Conservation (phyloP, 2,797 vertebrate genomes). For the Ctenosaura bakeri region DNA sequence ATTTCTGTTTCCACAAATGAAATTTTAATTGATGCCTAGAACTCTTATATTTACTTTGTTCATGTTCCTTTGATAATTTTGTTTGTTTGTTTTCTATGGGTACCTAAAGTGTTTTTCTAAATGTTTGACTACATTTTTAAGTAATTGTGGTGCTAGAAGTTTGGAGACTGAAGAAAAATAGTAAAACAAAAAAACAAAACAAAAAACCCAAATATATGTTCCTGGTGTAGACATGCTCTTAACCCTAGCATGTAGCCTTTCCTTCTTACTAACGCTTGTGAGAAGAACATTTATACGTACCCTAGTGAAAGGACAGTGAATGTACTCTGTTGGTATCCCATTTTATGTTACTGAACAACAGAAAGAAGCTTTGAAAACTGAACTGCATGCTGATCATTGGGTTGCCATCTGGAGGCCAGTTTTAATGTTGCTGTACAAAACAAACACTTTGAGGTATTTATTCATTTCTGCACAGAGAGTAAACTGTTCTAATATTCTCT, state of each 20-base stretch:
- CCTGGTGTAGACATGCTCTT: not conserved
- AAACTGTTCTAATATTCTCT: slow-evolving; percentile 49
- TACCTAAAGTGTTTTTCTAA: no score
- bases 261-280: not conserved
- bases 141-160: no score
- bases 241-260: not conserved
- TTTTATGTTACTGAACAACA: not conserved
- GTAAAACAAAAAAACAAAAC: not conserved
- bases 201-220: not conserved
- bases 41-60: no score
- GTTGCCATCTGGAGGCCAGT: not conserved
- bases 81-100: no score
- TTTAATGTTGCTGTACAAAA: not conserved
- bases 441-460: not conserved
- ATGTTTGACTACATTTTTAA: no score
- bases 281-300: not conserved
- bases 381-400: not conserved
- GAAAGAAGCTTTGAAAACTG: not conserved
- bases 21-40: no score
- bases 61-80: no score
- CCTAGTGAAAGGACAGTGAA: not conserved
- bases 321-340: not conserved
- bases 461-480: not conserved
- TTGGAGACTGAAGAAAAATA: no score
- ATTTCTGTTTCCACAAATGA: no score